Percentiles rank a stretch among this genome's conserved stretches.
Evolutionary conservation across 2,888 invertebrate species (phyloP).

Genomic region (Rhopalosiphum nymphaeae): DNA sequence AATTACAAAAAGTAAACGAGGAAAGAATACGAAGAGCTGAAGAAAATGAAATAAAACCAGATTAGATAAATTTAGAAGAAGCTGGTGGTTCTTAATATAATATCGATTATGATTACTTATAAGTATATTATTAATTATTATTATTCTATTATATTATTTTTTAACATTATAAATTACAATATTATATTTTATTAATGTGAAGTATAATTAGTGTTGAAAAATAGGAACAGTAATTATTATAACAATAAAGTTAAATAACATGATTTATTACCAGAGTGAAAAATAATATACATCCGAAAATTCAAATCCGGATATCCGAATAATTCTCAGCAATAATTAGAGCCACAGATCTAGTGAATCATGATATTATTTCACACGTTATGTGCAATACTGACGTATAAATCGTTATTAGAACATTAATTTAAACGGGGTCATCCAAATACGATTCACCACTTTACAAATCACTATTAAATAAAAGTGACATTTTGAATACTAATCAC

Average conservation of each 20-base stretch:
- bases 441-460: not conserved
- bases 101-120: not conserved
- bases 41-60: not conserved
- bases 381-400: not conserved
- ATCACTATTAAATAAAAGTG: not conserved
- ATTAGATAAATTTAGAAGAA: not conserved
- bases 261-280: not conserved
- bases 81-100: not conserved
- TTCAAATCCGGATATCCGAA: constrained; percentile 7
- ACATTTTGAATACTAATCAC: not conserved
- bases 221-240: not conserved
- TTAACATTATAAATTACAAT: not conserved
- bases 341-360: not conserved
- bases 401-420: not conserved
- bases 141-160: not conserved
- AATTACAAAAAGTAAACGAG: not conserved
- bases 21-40: not conserved
- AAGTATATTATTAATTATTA: not conserved
- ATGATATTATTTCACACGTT: constrained; percentile 3
- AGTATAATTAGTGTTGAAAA: not conserved
- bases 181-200: not conserved
- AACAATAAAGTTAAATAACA: not conserved
- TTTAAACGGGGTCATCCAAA: not conserved
- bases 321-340: not conserved
- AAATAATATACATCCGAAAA: not conserved